Evolutionary conservation across 2,113 vertebrate species (phyloP).

Genomic region (Condylura cristata): DNA sequence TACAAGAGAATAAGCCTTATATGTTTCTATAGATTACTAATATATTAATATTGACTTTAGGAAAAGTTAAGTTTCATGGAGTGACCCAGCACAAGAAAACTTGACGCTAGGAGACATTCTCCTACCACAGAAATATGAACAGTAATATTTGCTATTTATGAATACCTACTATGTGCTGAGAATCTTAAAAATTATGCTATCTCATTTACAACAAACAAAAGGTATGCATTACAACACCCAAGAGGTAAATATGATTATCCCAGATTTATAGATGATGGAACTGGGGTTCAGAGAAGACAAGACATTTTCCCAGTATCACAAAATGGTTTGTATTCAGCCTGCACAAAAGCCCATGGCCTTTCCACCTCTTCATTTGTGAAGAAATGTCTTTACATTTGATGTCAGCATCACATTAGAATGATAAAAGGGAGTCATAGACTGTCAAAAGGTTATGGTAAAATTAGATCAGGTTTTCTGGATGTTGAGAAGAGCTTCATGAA

Average conservation of each 20-base stretch:
- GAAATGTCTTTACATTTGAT: neutral
- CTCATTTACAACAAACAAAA: neutral
- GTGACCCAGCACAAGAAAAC: neutral
- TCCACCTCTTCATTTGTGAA: neutral
- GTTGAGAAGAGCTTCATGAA: neutral
- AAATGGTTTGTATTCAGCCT: neutral
- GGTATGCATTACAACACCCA: neutral
- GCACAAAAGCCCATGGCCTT: neutral
- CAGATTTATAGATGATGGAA: neutral
- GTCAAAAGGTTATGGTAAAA: conserved; percentile 9
- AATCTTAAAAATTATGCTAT: neutral
- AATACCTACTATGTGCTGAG: neutral
- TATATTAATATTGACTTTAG: neutral
- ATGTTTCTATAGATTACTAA: neutral
- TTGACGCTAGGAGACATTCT: neutral
- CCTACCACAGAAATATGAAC: neutral
- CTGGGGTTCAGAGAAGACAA: neutral
- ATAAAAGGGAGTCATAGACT: neutral
- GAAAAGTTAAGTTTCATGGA: neutral
- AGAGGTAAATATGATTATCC: neutral
- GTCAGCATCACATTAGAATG: neutral
- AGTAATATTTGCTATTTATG: neutral
- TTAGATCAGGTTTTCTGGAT: neutral
- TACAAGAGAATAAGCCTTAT: neutral
- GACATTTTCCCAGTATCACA: neutral